These are phyloP conservation scores for Diorhabda elongata DNA, from an alignment of 1,140 invertebrate species.

Conservation along the genomic window DNA sequence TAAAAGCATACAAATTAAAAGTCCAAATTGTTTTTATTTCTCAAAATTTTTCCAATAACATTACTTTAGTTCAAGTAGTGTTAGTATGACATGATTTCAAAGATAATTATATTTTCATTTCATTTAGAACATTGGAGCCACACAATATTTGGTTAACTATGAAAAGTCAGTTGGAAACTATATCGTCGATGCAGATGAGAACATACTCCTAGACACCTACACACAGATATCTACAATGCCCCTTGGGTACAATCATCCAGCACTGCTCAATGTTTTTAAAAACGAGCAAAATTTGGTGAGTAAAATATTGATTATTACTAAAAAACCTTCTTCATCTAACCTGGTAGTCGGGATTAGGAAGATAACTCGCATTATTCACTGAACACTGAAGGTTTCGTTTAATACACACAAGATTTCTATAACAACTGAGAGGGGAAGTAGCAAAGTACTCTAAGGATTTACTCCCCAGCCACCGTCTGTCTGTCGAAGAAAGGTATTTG, in stretches of 20 bases:
- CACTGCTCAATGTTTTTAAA: conserved; percentile 70
- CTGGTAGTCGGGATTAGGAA: no score
- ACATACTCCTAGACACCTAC: conserved; percentile 85
- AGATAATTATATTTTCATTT: neutral
- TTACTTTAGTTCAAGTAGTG: conserved; percentile 1
- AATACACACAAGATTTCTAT: no score
- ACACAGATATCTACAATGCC: conserved; percentile 97
- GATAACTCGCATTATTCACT: no score
- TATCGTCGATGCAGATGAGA: conserved; percentile 91
- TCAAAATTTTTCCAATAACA: neutral
- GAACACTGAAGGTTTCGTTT: no score
- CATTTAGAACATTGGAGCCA: conserved; percentile 38
- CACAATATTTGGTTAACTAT: conserved; percentile 95
- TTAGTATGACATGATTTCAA: conserved; percentile 20
- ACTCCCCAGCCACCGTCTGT: no score
- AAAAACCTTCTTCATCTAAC: no score
- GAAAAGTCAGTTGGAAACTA: conserved; percentile 94
- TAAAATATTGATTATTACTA: conserved; percentile 14
- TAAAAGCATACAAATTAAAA: neutral
- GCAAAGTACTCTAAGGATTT: no score
- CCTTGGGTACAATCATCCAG: conserved; percentile 94
- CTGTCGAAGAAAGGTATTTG: no score
- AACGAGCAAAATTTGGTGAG: conserved; percentile 73
- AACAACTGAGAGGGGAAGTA: no score
- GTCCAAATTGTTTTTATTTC: neutral